These are phyloP conservation scores for Microhierax caerulescens DNA, from an alignment of 2,797 vertebrate species.

Conservation along the genomic window DNA sequence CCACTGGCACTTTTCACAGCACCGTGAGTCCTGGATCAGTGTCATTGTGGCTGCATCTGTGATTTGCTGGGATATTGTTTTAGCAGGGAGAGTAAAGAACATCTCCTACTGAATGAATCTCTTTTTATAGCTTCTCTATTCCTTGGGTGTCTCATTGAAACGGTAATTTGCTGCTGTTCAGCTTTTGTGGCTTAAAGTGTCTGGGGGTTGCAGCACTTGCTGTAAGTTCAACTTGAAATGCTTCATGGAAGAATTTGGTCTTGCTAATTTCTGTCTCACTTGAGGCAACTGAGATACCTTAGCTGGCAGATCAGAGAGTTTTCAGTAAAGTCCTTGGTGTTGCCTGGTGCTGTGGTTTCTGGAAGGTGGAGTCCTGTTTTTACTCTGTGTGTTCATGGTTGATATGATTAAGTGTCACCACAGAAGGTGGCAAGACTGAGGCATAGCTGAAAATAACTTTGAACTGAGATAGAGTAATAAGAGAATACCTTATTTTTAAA, in stretches of 20 bases:
- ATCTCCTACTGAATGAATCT: neutral
- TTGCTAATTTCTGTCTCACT: neutral
- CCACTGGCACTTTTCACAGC: neutral
- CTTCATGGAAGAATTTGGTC: neutral
- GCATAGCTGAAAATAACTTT: neutral
- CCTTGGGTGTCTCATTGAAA: neutral
- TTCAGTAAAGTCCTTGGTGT: neutral
- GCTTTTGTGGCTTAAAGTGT: neutral
- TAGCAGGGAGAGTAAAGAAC: neutral
- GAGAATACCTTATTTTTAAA: neutral
- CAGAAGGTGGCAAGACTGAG: neutral
- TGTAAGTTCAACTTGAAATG: neutral
- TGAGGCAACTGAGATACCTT: neutral
- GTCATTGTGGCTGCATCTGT: neutral
- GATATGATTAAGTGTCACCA: neutral
- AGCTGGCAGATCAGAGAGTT: neutral
- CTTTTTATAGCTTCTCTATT: neutral
- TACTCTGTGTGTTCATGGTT: accelerated
- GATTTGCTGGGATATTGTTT: neutral
- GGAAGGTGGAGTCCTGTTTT: neutral
- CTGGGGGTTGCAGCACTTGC: neutral
- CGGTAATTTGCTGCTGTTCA: neutral
- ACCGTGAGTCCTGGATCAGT: neutral
- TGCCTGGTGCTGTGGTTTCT: neutral
- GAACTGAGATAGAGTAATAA: neutral